Percentiles rank a stretch among this genome's conserved stretches.
Evolutionary conservation across 2,113 vertebrate species (phyloP).

Genomic region (Sebastes schlegelii): DNA sequence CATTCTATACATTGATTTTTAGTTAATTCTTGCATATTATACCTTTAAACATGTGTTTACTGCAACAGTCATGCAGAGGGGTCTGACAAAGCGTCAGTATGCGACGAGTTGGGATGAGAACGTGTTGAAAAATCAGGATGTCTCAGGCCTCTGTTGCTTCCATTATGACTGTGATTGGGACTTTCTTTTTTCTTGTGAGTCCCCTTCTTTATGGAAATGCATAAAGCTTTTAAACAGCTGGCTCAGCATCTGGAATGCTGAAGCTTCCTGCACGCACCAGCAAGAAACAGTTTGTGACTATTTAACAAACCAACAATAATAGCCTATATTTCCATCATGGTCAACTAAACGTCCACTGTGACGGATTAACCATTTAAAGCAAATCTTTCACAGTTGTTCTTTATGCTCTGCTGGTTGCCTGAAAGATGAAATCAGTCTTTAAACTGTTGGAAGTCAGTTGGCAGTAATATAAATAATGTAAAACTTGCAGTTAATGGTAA

Average conservation of each 20-base stretch:
- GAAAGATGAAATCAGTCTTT: background rate
- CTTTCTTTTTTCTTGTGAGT: background rate
- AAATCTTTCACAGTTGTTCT: background rate
- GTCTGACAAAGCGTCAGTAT: too few relatives aligned
- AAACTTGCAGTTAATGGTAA: background rate
- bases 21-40: too few relatives aligned
- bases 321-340: background rate
- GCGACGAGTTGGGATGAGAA: too few relatives aligned
- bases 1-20: too few relatives aligned
- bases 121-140: too few relatives aligned
- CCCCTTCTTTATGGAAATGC: background rate
- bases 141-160: background rate
- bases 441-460: background rate
- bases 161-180: background rate
- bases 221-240: conserved; percentile 4
- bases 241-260: background rate
- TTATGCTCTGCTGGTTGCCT: background rate
- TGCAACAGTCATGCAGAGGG: too few relatives aligned
- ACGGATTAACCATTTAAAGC: background rate
- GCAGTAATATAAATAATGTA: background rate
- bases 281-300: background rate
- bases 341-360: background rate
- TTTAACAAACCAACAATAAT: background rate
- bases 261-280: conserved; percentile 1
- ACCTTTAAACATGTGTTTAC: too few relatives aligned